Percentiles rank a stretch among this genome's conserved stretches.
Evolutionary conservation across 1,140 invertebrate genomes (phyloP).

Genomic region (Aphelinus certus): DNA sequence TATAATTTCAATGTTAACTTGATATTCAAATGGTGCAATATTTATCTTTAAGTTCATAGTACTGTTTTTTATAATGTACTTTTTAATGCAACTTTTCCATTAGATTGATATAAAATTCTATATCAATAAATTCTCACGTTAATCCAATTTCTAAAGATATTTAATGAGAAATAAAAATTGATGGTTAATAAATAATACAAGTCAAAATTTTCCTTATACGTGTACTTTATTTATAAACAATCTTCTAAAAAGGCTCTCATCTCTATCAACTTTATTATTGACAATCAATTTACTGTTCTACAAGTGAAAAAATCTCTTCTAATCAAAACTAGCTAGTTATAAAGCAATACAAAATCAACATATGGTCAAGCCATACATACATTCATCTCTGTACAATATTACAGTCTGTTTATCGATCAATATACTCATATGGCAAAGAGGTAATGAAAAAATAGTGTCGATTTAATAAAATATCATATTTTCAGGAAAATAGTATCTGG

Average conservation of each 20-base stretch:
- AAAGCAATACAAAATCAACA: constrained; percentile 32
- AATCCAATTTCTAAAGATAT: background rate
- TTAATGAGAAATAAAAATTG: constrained; percentile 1
- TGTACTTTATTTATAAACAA: constrained; percentile 38
- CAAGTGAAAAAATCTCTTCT: constrained; percentile 15
- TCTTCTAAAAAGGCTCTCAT: constrained; percentile 27
- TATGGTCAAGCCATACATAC: constrained; percentile 25
- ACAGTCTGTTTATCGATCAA: constrained; percentile 20
- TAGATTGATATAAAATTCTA: too few relatives aligned
- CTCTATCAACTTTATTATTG: constrained; percentile 25
- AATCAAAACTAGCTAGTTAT: constrained; percentile 20
- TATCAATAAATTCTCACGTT: too few relatives aligned
- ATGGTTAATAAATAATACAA: background rate
- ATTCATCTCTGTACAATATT: constrained; percentile 35
- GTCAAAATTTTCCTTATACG: background rate
- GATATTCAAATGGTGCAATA: constrained; percentile 8
- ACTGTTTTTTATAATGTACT: too few relatives aligned
- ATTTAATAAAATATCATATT: constrained; percentile 25
- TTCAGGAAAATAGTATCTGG: constrained; percentile 31
- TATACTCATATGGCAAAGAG: constrained; percentile 9
- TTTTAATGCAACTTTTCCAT: too few relatives aligned
- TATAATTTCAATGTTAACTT: too few relatives aligned
- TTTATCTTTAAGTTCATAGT: constrained; percentile 12
- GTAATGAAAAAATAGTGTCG: constrained; percentile 33
- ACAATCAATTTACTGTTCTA: constrained; percentile 19